Evolutionary conservation across 37 sponge, comb jelly and placozoan genomes (phyloP).

Genomic region (Agelas oroides): DNA sequence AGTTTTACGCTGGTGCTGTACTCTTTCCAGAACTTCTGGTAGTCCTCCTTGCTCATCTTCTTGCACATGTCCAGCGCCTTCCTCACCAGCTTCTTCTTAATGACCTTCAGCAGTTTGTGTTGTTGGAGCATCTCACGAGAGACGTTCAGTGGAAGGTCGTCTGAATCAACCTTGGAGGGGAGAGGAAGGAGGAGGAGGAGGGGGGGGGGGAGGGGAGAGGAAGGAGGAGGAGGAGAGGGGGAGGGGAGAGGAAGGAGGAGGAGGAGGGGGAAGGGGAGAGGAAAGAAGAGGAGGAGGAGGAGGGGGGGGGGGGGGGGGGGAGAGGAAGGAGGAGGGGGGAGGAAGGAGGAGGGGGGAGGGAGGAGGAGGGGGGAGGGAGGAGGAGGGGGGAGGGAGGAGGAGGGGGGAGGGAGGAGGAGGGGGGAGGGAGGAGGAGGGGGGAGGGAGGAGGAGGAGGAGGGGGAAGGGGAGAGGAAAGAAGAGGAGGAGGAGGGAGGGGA

Average conservation of each 20-base stretch:
- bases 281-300: no score
- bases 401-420: neutral
- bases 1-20: constrained; percentile 87
- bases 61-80: constrained; percentile 99
- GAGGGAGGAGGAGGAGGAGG: constrained; percentile 11
- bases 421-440: constrained; percentile 25
- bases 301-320: no score
- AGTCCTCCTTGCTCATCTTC: constrained; percentile 88
- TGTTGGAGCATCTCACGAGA: constrained; percentile 98
- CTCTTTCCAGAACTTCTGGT: constrained; percentile 94
- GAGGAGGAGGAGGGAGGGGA: no score
- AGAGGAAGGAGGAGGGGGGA: no score
- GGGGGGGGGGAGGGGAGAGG: neutral
- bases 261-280: no score
- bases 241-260: neutral
- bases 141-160: constrained; percentile 98
- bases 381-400: constrained; percentile 15
- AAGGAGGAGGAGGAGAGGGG: neutral
- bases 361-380: no score
- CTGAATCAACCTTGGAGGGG: constrained; percentile 87
- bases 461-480: constrained; percentile 21
- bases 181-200: no score
- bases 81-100: constrained; percentile 98
- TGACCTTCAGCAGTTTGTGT: constrained; percentile 97
- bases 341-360: no score